A percentile compares a stretch with the other conserved stretches of the same genome.
These are phyloP conservation scores for Heliocidaris tuberculata DNA, from an alignment of 35 echinoderm and acorn worm species.

Conservation along the genomic window DNA sequence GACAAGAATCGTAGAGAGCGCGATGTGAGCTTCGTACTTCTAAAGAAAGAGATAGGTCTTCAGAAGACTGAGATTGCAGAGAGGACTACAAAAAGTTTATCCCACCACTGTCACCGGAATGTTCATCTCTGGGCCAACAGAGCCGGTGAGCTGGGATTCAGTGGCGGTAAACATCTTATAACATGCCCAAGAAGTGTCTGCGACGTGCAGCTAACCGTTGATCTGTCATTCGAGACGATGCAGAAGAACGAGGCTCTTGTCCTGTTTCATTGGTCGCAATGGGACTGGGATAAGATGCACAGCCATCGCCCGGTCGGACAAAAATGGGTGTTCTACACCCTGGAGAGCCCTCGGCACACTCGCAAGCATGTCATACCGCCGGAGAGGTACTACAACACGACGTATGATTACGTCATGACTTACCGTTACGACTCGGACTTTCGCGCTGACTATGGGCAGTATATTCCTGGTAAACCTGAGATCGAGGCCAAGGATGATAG, in stretches of 20 bases:
- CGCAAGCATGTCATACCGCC: slow-evolving; percentile 47
- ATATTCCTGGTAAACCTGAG: slow-evolving; percentile 12
- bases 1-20: not conserved
- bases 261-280: slow-evolving; percentile 63
- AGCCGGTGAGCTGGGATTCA: not conserved
- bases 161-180: not conserved
- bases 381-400: slow-evolving; percentile 47
- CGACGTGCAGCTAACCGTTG: not conserved
- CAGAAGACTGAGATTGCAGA: not conserved
- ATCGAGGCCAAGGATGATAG: not conserved
- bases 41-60: not conserved
- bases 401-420: slow-evolving; percentile 59
- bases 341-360: slow-evolving; percentile 74
- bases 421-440: slow-evolving; percentile 61
- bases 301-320: slow-evolving; percentile 44
- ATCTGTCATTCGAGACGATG: not conserved
- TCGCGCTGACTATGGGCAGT: slow-evolving; percentile 67
- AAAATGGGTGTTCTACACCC: slow-evolving; percentile 80
- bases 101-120: not conserved
- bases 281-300: slow-evolving; percentile 54
- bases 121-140: not conserved
- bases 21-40: not conserved
- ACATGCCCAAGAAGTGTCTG: not conserved
- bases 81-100: not conserved
- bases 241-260: slow-evolving; percentile 67